Base-by-base conservation (phyloP, 1,140 invertebrate genomes). In the Achatina immaculata region DNA sequence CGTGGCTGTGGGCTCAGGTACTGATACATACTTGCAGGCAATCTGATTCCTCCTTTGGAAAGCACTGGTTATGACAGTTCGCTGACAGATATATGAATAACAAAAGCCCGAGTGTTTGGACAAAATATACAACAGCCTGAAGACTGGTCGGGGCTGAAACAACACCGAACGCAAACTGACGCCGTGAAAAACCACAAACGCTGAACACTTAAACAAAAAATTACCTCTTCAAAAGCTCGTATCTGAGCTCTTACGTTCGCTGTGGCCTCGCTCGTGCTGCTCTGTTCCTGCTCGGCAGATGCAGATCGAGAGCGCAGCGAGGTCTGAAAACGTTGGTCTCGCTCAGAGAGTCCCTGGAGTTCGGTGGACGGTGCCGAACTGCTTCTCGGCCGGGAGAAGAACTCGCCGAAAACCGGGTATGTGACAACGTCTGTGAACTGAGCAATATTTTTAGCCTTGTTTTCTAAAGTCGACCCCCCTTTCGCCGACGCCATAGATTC, bases 151-250 rank as follows among this genome's bases (percentile, higher is more conserved):
- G n/a, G n/a, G n/a, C n/a, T n/a, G n/a, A n/a, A n/a, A n/a, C n/a
- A n/a, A n/a, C n/a, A n/a, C n/a, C n/a, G n/a, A n/a, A n/a, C n/a
- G n/a, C n/a, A n/a, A n/a, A n/a, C n/a, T n/a, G n/a, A n/a, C n/a
- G n/a, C n/a, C n/a, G n/a, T n/a, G n/a, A n/a, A n/a, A n/a, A n/a
- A n/a, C n/a, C n/a, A n/a, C n/a, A n/a, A n/a, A n/a, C n/a, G n/a
- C n/a, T n/a, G n/a, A n/a, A n/a, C n/a, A n/a, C n/a, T n/a, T n/a
- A n/a, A n/a, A n/a, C n/a, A n/a, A n/a, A n/a, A n/a, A n/a, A 34
- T 81, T 83, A 86, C 85, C 84, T 85, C 78, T 79, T 86, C 85
- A 81, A 82, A 86, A 19, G 71, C 81, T 76, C 80, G 80, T 38
- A 85, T 83, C 65, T 85, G 85, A 51, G 84, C 84, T 66, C 83